Evolutionary conservation across 2,888 invertebrate species (phyloP), one percentile per base, ranked within the genome.

Genomic region (Heterodera filipjevi): DNA sequence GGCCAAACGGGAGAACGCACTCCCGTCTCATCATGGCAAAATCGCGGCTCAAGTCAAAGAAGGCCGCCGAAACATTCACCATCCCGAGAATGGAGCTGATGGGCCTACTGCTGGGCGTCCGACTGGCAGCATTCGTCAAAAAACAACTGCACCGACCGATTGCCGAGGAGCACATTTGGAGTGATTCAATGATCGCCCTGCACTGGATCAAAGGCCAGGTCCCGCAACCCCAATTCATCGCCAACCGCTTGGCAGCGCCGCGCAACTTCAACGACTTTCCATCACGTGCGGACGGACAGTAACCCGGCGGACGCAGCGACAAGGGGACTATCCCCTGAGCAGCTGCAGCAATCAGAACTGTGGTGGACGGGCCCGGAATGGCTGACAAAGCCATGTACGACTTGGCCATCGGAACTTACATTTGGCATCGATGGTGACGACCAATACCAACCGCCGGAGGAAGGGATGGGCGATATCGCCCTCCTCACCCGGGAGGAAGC

Each of bases 251-350:
- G 3, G 30, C 33, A 1, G 22, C 33, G 68, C 12, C 39, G 27
- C 6, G 30, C 16, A 14, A 27, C n/a, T 6, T 16, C 14, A 22
- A 10, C 27, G 30, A 35, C 33, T n/a, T 53, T 79, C 27, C 68
- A 66, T 8, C 53, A 79, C 33, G 79, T 79, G 0, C 68, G 70
- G 8, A 78, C 79, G 0, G 14, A 14, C 3, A 3, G 27, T 1
- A 79, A 79, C 14, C 79, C 79, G 10, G 79, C 79, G 10, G 79
- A 79, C 35, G 2, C 79, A 2, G 79, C 66, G 8, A 78, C 64
- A 1, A 32, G 79, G 19, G 79, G 79, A 14, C 27, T 46, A n/a
- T 10, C 59, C 27, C 53, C 70, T 6, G 12, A 27, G 2, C 64
- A 79, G 14, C n/a, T 79, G 30, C 10, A 12, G 14, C n/a, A 68